These are phyloP conservation scores for Zoroaster sp. DNA, from an alignment of 53 echinoderm and acorn worm species.

Conservation along the genomic window DNA sequence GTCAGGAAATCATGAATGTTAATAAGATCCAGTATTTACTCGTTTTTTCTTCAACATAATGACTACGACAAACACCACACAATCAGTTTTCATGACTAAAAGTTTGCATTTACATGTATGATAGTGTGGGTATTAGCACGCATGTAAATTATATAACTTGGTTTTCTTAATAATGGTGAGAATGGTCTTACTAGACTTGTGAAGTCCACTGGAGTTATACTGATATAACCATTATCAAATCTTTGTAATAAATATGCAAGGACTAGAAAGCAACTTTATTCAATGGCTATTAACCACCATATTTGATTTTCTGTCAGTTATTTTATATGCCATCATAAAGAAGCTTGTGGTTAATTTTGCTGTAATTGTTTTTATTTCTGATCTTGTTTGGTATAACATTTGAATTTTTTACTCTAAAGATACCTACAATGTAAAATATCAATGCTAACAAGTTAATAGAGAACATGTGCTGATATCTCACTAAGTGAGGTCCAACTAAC, in stretches of 20 bases:
- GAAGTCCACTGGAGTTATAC: not conserved
- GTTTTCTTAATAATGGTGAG: not conserved
- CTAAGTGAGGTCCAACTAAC: not conserved
- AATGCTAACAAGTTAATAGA: not conserved
- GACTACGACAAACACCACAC: not conserved
- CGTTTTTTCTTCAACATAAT: too few species aligned
- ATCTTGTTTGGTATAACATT: constrained; percentile 2
- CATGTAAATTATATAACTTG: not conserved
- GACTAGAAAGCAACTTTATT: not conserved
- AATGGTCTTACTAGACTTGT: not conserved
- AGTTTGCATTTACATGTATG: not conserved
- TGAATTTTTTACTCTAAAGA: constrained; percentile 16
- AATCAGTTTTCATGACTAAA: not conserved
- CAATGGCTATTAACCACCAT: too few species aligned
- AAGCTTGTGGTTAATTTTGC: not conserved
- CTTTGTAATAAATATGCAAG: not conserved
- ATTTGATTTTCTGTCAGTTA: too few species aligned
- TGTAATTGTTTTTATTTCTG: not conserved
- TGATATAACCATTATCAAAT: not conserved
- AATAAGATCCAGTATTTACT: too few species aligned
- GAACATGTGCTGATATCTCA: constrained; percentile 19
- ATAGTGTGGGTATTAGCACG: not conserved
- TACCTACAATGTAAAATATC: not conserved
- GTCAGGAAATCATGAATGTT: too few species aligned
- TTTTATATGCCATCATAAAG: too few species aligned